phyloP scores from a whole-genome alignment of 2,797 vertebrate species.

The Hafferia zeledoni region DNA sequence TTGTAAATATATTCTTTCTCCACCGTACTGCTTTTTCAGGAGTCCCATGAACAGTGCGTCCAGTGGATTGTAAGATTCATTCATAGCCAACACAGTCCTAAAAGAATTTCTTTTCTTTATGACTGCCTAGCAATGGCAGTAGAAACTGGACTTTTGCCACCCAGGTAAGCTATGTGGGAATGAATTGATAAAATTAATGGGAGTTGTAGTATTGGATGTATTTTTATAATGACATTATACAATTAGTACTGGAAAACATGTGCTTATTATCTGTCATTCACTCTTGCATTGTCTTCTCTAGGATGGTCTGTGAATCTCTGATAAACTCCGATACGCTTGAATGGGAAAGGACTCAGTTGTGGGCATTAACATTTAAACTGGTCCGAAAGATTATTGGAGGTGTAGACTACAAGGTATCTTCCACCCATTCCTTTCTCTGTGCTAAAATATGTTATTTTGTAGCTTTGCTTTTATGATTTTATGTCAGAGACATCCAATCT shows the following conservation, averaged over 20 bases:
- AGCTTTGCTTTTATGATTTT: neutral
- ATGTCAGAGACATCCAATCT: neutral
- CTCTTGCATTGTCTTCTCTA: conserved; percentile 48
- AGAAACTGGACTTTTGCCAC: conserved; percentile 91
- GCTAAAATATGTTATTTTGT: neutral
- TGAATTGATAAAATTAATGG: neutral
- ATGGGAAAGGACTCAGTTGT: conserved; percentile 96
- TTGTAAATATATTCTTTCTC: neutral
- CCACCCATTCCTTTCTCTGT: neutral
- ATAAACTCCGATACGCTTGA: conserved; percentile 93
- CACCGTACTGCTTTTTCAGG: conserved; percentile 76
- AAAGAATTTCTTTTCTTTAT: conserved; percentile 97
- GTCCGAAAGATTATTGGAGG: conserved; percentile 97
- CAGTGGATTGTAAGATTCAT: conserved; percentile 98
- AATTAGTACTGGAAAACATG: accelerated
- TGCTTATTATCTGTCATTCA: neutral
- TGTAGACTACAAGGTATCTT: conserved; percentile 95
- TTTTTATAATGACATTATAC: neutral
- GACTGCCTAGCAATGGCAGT: conserved; percentile 98
- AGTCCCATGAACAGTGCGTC: conserved; percentile 96
- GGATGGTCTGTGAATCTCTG: conserved; percentile 94
- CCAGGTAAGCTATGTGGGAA: conserved; percentile 80
- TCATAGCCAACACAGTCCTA: conserved; percentile 96
- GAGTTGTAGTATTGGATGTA: neutral
- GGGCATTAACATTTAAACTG: conserved; percentile 95